Conservation (phyloP, 2,113 vertebrate species). For the Craseonycteris thonglongyai region DNA sequence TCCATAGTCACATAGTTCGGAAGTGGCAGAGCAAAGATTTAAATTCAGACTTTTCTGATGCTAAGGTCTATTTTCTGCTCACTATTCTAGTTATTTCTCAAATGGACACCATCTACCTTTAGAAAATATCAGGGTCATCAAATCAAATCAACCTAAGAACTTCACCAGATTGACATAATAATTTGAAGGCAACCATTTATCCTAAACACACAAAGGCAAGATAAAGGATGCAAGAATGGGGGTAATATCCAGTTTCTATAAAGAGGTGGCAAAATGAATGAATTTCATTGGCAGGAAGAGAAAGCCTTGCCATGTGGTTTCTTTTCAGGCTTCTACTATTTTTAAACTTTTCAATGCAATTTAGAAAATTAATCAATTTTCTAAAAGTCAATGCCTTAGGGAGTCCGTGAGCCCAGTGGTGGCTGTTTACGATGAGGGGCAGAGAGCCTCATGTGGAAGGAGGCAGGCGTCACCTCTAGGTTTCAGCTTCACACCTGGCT, state of each 20-base stretch:
- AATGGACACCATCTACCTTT: neutral
- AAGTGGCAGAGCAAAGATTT: neutral
- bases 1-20: neutral
- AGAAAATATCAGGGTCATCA: neutral
- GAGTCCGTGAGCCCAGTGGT: neutral
- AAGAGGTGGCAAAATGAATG: neutral
- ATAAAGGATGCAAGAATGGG: neutral
- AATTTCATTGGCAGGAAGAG: neutral
- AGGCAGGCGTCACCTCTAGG: neutral
- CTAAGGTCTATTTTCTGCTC: neutral
- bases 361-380: neutral
- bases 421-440: neutral
- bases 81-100: neutral
- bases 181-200: neutral
- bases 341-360: neutral
- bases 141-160: neutral
- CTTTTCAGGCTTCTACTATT: neutral
- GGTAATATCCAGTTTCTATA: neutral
- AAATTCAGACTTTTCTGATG: neutral
- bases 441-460: neutral
- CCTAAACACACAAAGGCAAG: neutral
- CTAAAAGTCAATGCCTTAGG: neutral
- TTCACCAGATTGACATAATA: neutral
- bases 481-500: neutral
- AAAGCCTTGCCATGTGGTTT: neutral